These are phyloP conservation scores for Tautogolabrus adspersus DNA, from an alignment of 2,113 vertebrate species.

Conservation along the genomic window DNA sequence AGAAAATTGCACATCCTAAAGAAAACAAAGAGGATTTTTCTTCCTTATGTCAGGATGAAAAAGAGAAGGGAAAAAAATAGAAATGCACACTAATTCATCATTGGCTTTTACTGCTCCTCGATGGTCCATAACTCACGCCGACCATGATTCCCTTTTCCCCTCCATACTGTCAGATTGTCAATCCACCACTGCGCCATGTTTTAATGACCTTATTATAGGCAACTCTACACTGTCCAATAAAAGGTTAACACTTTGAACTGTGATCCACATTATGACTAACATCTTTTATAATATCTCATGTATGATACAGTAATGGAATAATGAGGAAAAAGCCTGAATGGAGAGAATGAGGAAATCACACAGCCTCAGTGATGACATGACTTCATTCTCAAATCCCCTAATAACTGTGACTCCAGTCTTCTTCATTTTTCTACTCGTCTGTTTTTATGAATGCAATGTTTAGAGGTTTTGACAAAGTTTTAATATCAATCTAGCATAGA, in stretches of 20 bases:
- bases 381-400: conserved; percentile 39
- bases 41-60: conserved; percentile 88
- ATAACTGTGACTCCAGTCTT: conserved; percentile 28
- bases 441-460: neutral
- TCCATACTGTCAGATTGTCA: conserved; percentile 63
- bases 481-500: conserved; percentile 58
- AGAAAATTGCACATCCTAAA: conserved; percentile 97
- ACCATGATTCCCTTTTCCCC: conserved; percentile 66
- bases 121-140: conserved; percentile 75
- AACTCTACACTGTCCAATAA: conserved; percentile 77
- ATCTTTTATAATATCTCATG: conserved; percentile 73
- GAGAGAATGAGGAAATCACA: conserved; percentile 46
- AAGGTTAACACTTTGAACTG: conserved; percentile 79
- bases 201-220: conserved; percentile 81
- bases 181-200: conserved; percentile 69
- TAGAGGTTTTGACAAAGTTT: conserved; percentile 53
- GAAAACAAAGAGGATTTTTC: conserved; percentile 95
- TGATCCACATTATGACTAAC: conserved; percentile 77
- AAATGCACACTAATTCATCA: conserved; percentile 90
- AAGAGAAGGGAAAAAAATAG: conserved; percentile 76
- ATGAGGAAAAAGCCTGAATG: conserved; percentile 42
- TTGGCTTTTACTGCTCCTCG: conserved; percentile 87
- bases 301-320: conserved; percentile 73
- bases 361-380: conserved; percentile 39
- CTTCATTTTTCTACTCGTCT: conserved; percentile 31